Evolutionary conservation across 2,797 vertebrate species (phyloP).

Genomic region (Neoniphon sammara): DNA sequence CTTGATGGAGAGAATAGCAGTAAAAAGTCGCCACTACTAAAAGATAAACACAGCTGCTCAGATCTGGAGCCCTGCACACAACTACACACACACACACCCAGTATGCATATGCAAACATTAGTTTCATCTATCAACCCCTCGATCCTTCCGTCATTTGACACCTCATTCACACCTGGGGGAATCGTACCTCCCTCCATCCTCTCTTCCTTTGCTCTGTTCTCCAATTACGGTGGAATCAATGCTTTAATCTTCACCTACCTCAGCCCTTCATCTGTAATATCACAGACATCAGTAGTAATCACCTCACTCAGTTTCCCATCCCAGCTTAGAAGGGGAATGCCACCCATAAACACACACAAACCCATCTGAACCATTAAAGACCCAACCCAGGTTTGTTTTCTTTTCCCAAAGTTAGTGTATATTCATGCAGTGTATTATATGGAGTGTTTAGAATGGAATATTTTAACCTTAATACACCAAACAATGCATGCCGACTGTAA

Average conservation of each 20-base stretch:
- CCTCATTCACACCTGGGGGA: background rate
- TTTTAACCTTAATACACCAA: background rate
- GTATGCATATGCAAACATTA: slow-evolving; percentile 4
- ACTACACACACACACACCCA: slow-evolving; percentile 3
- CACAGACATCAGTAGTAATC: slow-evolving; percentile 1
- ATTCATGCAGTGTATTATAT: background rate
- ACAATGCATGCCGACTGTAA: background rate
- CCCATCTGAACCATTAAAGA: background rate
- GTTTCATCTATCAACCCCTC: background rate
- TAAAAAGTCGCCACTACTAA: background rate
- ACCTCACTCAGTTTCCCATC: slow-evolving; percentile 4
- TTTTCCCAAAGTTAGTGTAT: background rate
- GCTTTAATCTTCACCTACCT: background rate
- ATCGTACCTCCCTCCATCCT: background rate
- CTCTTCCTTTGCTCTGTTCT: background rate
- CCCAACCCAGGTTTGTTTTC: slow-evolving; percentile 9
- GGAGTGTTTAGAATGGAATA: background rate
- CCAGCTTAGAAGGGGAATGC: slow-evolving; percentile 18
- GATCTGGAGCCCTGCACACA: background rate
- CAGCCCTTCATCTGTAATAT: background rate
- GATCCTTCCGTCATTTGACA: too few species aligned
- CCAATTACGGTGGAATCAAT: background rate
- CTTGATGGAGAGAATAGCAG: background rate
- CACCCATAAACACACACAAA: slow-evolving; percentile 26
- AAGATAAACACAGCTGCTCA: slow-evolving; percentile 37